Evolutionary conservation across 2,888 invertebrate genomes (phyloP), one percentile per base, ranked within the genome.

Genomic region (Coecobrya sp.): DNA sequence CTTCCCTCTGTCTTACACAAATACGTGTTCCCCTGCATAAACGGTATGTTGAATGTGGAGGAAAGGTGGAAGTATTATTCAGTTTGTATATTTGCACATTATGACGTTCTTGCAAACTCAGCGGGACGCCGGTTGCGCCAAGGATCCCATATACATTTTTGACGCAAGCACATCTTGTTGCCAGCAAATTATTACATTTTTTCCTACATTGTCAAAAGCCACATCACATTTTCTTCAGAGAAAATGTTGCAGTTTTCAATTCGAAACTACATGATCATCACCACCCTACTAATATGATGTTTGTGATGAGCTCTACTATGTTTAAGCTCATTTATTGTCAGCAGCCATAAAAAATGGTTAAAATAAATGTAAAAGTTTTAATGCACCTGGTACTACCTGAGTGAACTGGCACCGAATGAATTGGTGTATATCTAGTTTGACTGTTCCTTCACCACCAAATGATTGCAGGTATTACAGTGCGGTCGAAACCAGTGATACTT

Each of bases 241-340:
- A 62, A 84, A 84, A 59, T n/a, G 22, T 85, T 65, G 19, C 27
- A 30, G 70, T 70, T 52, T 68, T 86, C 68, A 52, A 22, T 62
- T 84, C 65, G 62, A 86, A 68, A 49, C 70, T 27, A 25, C 30
- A 86, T 52, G 11, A 68, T 62, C 62, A 30, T 76, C 45, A 76
- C 22, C 70, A 42, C 36, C 11, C 19, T 70, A 36, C 36, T 36
- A 42, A 2, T 65, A 25, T 19, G 22, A n/a, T 55, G 49, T 13
- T 49, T 3, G n/a, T 55, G 55, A 3, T 55, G 55, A 55, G 49
- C 49, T 49, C 49, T 55, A 19, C 19, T 55, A n/a, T 62, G 10
- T 10, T 19, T 19, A 27, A 68, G 16, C 30, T 30, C 27, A 25
- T 0, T 8, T 27, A 16, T 68, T 73, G 73, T 19, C 7, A 62